Evolutionary conservation across 2,888 invertebrate genomes (phyloP).

Genomic region (Halictus quadricinctus): DNA sequence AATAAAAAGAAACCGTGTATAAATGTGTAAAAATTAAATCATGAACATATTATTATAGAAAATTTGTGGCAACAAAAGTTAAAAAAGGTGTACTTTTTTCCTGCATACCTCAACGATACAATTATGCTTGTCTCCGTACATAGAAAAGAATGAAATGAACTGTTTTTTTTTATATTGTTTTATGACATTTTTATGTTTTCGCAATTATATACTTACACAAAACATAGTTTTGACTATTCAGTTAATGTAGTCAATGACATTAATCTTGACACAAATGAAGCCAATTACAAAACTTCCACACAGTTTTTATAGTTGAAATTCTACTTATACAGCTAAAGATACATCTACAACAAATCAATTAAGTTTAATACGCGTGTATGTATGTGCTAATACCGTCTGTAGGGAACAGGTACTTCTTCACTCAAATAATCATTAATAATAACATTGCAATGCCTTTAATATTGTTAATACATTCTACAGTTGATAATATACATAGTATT

Average conservation of each 20-base stretch:
- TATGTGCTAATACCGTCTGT: neutral
- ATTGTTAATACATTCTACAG: constrained; percentile 29
- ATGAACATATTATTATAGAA: constrained; percentile 18
- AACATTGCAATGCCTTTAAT: constrained; percentile 31
- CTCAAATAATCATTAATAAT: constrained; percentile 17
- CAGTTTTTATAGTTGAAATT: neutral
- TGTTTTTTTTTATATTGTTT: neutral
- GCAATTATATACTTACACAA: neutral
- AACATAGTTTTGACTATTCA: neutral
- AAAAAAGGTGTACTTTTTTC: neutral
- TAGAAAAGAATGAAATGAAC: neutral
- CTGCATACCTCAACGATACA: neutral
- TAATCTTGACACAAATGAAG: constrained; percentile 3
- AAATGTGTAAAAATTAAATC: neutral
- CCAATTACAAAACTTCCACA: neutral
- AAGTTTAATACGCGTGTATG: neutral
- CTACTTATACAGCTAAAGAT: neutral
- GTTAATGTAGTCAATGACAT: neutral
- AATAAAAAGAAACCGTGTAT: neutral
- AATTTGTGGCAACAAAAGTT: constrained; percentile 16
- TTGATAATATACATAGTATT: constrained; percentile 27
- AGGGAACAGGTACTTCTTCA: constrained; percentile 12
- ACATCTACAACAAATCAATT: neutral
- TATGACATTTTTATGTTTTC: neutral
- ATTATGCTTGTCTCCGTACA: neutral